A percentile compares a stretch with the other conserved stretches of the same genome.
Evolutionary conservation across 2,888 invertebrate species (phyloP).

Genomic region (Kryphioiulus occultus): DNA sequence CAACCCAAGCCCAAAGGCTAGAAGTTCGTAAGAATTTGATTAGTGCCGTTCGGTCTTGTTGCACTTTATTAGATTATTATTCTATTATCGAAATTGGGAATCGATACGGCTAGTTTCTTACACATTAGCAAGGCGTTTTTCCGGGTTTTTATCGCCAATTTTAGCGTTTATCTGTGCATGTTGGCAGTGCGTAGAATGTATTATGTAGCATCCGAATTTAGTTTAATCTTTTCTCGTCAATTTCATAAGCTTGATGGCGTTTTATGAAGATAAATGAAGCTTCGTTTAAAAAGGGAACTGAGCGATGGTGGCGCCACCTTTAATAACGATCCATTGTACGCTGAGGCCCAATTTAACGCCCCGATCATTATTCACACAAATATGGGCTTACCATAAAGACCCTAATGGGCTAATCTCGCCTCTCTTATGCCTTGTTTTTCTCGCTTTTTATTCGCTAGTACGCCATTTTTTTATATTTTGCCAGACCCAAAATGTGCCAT

Average conservation of each 20-base stretch:
- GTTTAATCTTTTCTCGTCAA: not conserved
- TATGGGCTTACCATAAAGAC: not conserved
- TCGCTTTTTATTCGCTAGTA: not conserved
- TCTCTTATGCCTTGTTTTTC: not conserved
- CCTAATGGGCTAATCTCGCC: not conserved
- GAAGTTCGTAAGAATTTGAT: too few species aligned
- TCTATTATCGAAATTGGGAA: not conserved
- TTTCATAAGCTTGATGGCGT: not conserved
- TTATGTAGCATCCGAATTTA: not conserved
- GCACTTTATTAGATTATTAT: not conserved
- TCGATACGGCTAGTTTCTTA: not conserved
- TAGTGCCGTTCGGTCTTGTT: not conserved
- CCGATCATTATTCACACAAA: not conserved
- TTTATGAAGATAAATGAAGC: conserved; percentile 5
- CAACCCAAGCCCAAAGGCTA: too few species aligned
- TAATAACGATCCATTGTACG: conserved; percentile 5
- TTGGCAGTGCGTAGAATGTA: not conserved
- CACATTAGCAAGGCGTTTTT: too few species aligned
- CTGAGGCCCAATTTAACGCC: not conserved
- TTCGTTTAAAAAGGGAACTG: not conserved
- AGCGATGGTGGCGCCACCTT: not conserved
- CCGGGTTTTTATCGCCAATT: too few species aligned
- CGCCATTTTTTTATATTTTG: too few species aligned
- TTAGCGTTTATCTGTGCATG: not conserved
- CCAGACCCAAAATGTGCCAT: not conserved